phyloP scores from a whole-genome alignment of 2,888 invertebrate genomes.

The Monopis laevigella region DNA sequence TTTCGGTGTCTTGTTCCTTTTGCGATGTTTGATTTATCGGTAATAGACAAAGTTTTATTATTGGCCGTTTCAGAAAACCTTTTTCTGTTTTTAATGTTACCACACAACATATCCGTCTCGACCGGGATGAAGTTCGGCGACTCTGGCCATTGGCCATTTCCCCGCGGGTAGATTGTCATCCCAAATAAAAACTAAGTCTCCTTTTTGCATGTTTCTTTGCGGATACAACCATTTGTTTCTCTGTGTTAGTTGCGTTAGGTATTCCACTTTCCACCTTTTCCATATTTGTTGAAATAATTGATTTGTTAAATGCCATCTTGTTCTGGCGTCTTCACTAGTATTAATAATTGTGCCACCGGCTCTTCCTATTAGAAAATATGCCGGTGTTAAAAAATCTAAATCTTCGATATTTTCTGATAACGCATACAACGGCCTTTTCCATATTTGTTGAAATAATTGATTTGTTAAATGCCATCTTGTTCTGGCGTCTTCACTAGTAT shows the following conservation, averaged over 20 bases:
- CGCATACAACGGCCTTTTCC: no score
- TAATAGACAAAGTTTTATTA: conserved; percentile 14
- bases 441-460: no score
- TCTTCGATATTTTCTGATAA: conserved; percentile 22
- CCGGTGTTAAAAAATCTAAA: conserved; percentile 20
- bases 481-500: no score
- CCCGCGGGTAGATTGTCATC: conserved; percentile 21
- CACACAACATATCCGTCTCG: conserved; percentile 19
- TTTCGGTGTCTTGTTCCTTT: conserved; percentile 4
- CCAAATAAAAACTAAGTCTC: conserved; percentile 21
- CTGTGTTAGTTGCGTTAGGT: conserved; percentile 19
- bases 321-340: conserved; percentile 20
- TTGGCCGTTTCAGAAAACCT: conserved; percentile 14
- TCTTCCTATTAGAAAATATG: conserved; percentile 20
- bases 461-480: no score
- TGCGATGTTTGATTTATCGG: conserved; percentile 6
- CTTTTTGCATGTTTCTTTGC: conserved; percentile 18
- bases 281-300: conserved; percentile 21
- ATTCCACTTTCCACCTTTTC: conserved; percentile 17
- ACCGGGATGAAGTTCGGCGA: conserved; percentile 20
- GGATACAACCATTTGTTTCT: conserved; percentile 21
- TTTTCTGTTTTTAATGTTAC: conserved; percentile 17
- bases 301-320: conserved; percentile 23
- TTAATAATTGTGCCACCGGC: conserved; percentile 15
- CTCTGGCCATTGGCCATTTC: conserved; percentile 20